These are phyloP conservation scores for Drosophila nebulosa DNA, from an alignment of 1,140 invertebrate genomes.

Conservation along the genomic window DNA sequence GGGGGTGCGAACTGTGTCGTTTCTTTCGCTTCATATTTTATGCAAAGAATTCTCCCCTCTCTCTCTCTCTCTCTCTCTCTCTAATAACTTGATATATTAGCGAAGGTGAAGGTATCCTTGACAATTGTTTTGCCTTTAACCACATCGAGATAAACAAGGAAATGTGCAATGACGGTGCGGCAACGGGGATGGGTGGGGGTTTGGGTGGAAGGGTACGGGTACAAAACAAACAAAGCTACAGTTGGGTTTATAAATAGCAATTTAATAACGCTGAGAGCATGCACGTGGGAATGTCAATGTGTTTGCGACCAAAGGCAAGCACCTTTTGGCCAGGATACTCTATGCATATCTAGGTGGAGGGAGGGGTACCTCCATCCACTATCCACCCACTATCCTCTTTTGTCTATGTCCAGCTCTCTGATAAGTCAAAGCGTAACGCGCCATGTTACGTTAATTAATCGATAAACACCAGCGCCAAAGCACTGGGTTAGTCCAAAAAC, in stretches of 20 bases:
- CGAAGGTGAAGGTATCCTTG: constrained; percentile 36
- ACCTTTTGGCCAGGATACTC: not conserved
- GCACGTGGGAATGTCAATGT: constrained; percentile 71
- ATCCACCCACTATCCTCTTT: too few relatives aligned
- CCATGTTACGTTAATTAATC: constrained; percentile 74
- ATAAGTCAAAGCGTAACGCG: constrained; percentile 71
- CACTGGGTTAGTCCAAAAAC: constrained; percentile 11
- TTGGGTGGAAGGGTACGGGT: not conserved
- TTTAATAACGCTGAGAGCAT: constrained; percentile 75
- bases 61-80: too few relatives aligned
- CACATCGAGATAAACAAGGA: constrained; percentile 4
- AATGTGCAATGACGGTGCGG: not conserved
- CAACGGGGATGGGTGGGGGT: not conserved
- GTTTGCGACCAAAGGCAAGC: constrained; percentile 38
- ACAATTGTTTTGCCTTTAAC: constrained; percentile 67
- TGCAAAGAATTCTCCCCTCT: constrained; percentile 37
- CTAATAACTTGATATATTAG: constrained; percentile 59
- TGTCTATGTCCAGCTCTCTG: constrained; percentile 12
- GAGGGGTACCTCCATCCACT: too few relatives aligned
- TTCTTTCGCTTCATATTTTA: constrained; percentile 55
- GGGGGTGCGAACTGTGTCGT: too few relatives aligned
- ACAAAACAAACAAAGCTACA: constrained; percentile 38
- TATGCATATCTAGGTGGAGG: not conserved
- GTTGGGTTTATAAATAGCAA: constrained; percentile 67
- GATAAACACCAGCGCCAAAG: constrained; percentile 38